These are phyloP conservation scores for Chromis chromis DNA, from an alignment of 2,797 vertebrate genomes.

Conservation along the genomic window DNA sequence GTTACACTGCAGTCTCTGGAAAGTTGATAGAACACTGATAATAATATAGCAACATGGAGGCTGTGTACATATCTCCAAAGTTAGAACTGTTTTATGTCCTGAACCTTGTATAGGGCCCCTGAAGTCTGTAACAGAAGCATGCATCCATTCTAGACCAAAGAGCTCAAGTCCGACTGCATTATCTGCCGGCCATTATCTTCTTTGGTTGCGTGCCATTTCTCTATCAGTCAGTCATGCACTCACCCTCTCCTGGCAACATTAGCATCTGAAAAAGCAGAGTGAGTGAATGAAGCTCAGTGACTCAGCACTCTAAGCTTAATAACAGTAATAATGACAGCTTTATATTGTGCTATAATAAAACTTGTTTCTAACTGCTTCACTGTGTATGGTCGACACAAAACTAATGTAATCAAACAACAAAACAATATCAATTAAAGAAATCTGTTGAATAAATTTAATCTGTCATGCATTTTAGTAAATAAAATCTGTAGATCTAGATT, in stretches of 20 bases:
- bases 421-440: neutral
- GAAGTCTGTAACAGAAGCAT: neutral
- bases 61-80: conserved; percentile 9
- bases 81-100: neutral
- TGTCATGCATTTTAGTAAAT: neutral
- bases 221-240: conserved; percentile 24
- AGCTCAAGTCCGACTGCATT: conserved; percentile 10
- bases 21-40: neutral
- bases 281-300: conserved; percentile 50
- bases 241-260: conserved; percentile 23
- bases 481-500: neutral
- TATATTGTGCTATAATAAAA: neutral
- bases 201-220: conserved; percentile 21
- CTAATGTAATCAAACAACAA: neutral
- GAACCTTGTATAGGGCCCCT: neutral
- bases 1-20: neutral
- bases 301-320: conserved; percentile 39
- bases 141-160: conserved; percentile 6
- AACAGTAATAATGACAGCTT: conserved; percentile 21
- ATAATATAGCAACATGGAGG: neutral
- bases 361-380: neutral
- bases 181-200: conserved; percentile 23
- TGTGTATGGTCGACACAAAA: neutral
- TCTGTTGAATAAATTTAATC: neutral
- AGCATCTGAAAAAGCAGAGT: conserved; percentile 24